Conservation (phyloP, 2,888 invertebrate species). For the Fissipunctia ypsillon region DNA sequence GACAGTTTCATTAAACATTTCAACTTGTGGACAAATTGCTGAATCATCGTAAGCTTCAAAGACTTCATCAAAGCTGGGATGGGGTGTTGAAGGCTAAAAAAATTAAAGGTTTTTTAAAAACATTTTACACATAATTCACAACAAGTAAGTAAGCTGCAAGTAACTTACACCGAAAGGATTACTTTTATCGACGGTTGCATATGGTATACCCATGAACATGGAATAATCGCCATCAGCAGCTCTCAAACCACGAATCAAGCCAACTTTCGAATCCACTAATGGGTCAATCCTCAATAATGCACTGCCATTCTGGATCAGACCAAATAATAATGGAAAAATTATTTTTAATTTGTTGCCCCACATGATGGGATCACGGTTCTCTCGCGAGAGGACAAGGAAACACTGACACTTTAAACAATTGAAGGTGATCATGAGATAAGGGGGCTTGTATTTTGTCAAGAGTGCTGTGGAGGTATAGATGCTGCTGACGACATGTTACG, state of each 20-base stretch:
- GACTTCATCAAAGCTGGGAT: conserved; percentile 70
- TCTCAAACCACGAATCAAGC: conserved; percentile 74
- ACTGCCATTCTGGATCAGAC: conserved; percentile 48
- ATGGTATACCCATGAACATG: conserved; percentile 82
- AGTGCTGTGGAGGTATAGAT: conserved; percentile 39
- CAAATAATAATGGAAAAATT: conserved; percentile 51
- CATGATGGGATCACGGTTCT: conserved; percentile 48
- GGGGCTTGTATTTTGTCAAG: conserved; percentile 36
- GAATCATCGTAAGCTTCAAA: conserved; percentile 79
- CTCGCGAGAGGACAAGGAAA: conserved; percentile 5
- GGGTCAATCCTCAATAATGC: conserved; percentile 72
- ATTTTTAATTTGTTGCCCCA: conserved; percentile 32
- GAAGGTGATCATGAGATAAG: conserved; percentile 31
- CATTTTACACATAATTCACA: not conserved
- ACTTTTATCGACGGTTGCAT: conserved; percentile 72
- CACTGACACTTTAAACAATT: not conserved
- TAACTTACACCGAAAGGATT: conserved; percentile 80
- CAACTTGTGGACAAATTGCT: conserved; percentile 76
- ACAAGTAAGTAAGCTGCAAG: too few species aligned
- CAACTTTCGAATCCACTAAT: conserved; percentile 74
- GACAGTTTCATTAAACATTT: conserved; percentile 67
- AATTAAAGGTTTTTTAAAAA: not conserved
- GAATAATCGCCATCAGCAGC: conserved; percentile 76
- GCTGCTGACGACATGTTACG: conserved; percentile 13
- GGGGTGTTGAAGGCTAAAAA: conserved; percentile 74